phyloP scores from a whole-genome alignment of 2,888 invertebrate genomes.

The Megastigmus dorsalis region DNA sequence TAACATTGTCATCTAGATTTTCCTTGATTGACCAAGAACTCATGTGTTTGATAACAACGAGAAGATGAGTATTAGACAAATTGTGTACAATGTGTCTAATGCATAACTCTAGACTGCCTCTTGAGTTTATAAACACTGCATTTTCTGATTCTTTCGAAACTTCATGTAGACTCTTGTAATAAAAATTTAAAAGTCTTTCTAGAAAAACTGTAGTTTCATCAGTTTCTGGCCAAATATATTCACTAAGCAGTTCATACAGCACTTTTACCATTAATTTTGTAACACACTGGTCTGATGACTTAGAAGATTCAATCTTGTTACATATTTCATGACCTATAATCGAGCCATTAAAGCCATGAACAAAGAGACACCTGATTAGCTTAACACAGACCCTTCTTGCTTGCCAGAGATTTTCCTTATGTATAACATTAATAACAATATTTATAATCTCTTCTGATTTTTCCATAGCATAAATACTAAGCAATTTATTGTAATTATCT shows the following conservation, averaged over 20 bases:
- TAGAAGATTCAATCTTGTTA: conserved; percentile 60
- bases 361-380: conserved; percentile 65
- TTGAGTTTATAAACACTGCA: conserved; percentile 70
- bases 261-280: conserved; percentile 75
- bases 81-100: conserved; percentile 76
- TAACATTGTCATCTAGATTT: conserved; percentile 72
- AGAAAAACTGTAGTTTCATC: conserved; percentile 74
- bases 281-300: conserved; percentile 66
- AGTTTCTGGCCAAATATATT: conserved; percentile 74
- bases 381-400: conserved; percentile 72
- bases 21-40: conserved; percentile 76
- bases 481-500: conserved; percentile 61
- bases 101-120: conserved; percentile 77
- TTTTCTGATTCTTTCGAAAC: conserved; percentile 55
- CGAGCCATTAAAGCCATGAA: conserved; percentile 58
- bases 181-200: conserved; percentile 75
- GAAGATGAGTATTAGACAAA: conserved; percentile 69
- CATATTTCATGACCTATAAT: conserved; percentile 60
- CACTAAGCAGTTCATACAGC: conserved; percentile 75
- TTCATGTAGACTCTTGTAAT: conserved; percentile 73
- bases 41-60: conserved; percentile 76
- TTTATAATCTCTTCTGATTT: conserved; percentile 68
- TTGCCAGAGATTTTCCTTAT: conserved; percentile 73
- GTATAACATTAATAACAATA: conserved; percentile 70
- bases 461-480: conserved; percentile 62